These are phyloP conservation scores for Mamestra configurata DNA, from an alignment of 1,140 invertebrate genomes.

Conservation along the genomic window DNA sequence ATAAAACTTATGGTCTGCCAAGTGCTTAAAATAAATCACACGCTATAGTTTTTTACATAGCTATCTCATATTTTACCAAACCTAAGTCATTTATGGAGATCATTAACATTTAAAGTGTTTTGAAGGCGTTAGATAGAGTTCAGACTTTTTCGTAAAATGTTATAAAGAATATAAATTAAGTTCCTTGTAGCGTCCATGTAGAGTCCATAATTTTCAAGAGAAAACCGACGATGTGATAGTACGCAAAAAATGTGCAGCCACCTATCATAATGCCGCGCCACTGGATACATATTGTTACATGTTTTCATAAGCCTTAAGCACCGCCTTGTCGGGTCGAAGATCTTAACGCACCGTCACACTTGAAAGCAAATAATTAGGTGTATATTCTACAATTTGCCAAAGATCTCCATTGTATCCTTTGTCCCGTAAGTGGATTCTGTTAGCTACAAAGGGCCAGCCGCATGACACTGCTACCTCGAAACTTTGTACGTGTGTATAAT, in stretches of 20 bases:
- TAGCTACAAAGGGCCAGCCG: constrained; percentile 74
- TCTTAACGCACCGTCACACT: constrained; percentile 76
- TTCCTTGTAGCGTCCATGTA: background rate
- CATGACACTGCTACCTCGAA: constrained; percentile 74
- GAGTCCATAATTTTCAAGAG: background rate
- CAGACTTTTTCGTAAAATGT: background rate
- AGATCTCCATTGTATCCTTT: constrained; percentile 82
- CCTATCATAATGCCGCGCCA: constrained; percentile 47
- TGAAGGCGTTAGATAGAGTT: background rate
- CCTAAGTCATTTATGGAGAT: constrained; percentile 16
- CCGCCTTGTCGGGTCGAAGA: constrained; percentile 72
- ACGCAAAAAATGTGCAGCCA: constrained; percentile 30
- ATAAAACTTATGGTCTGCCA: background rate
- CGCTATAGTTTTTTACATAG: constrained; percentile 15
- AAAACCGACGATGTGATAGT: constrained; percentile 51
- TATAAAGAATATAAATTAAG: background rate
- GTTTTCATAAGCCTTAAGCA: constrained; percentile 84
- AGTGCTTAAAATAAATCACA: constrained; percentile 33
- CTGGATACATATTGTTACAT: constrained; percentile 70
- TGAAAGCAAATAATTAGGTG: constrained; percentile 85
- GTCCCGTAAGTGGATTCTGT: constrained; percentile 84
- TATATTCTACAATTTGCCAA: constrained; percentile 87
- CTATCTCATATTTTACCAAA: constrained; percentile 24
- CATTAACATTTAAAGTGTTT: constrained; percentile 40
- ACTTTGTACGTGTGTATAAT: constrained; percentile 77